These are phyloP conservation scores for Leptinotarsa juncta DNA, from an alignment of 2,888 invertebrate species.

Conservation along the genomic window DNA sequence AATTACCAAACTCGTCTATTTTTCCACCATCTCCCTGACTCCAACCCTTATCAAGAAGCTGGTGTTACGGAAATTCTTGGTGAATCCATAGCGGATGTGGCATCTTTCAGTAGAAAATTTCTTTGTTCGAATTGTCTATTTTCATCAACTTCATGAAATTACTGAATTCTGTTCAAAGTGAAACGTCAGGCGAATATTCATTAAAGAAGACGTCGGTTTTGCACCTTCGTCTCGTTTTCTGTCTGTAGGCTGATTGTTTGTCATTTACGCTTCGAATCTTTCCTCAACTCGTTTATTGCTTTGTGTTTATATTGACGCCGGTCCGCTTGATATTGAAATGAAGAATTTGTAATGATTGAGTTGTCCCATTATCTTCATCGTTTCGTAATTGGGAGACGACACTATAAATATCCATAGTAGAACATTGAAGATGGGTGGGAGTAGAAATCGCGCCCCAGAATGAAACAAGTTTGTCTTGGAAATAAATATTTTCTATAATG, in stretches of 20 bases:
- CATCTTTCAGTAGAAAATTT: background rate
- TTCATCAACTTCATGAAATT: background rate
- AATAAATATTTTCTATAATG: no score
- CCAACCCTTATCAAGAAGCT: no score
- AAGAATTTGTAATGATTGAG: background rate
- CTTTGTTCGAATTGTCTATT: background rate
- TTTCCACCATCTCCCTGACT: no score
- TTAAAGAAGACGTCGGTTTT: constrained; percentile 7
- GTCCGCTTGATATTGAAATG: background rate
- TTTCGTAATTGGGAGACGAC: no score
- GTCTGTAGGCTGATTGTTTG: background rate
- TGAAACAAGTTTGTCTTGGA: no score
- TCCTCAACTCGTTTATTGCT: background rate
- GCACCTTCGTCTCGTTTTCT: background rate
- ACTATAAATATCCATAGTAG: no score
- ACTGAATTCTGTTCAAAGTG: background rate
- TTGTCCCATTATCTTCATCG: background rate
- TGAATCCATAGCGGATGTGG: background rate
- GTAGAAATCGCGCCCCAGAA: no score
- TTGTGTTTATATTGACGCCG: background rate
- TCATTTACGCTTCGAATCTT: background rate
- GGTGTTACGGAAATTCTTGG: background rate
- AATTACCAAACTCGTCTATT: no score
- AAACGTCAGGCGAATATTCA: constrained; percentile 8
- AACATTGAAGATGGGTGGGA: no score